phyloP scores from a whole-genome alignment of 1,140 invertebrate species.

The Chionoecetes opilio region DNA sequence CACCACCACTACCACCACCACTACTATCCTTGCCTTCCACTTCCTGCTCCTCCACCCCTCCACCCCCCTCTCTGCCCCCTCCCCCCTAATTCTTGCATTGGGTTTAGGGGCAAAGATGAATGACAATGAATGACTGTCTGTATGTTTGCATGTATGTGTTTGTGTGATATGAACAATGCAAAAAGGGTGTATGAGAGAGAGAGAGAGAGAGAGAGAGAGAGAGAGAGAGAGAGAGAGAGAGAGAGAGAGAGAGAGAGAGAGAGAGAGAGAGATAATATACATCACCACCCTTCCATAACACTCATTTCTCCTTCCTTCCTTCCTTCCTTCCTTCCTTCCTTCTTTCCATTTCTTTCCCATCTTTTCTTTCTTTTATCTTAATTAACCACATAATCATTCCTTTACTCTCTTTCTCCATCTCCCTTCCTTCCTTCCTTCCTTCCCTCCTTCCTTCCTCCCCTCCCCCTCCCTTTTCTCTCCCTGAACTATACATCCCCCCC shows the following conservation, averaged over 20 bases:
- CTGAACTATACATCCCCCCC: background rate
- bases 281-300: background rate
- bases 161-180: constrained; percentile 13
- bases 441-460: background rate
- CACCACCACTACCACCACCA: no score
- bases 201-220: constrained; percentile 54
- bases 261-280: constrained; percentile 43
- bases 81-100: no score
- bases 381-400: background rate
- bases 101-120: background rate
- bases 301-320: background rate
- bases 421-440: background rate
- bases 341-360: no score
- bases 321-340: background rate
- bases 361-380: background rate
- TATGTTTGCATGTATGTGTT: constrained; percentile 44
- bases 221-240: constrained; percentile 44
- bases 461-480: background rate
- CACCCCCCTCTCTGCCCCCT: no score
- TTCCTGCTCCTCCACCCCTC: no score
- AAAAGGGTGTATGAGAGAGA: background rate
- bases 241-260: constrained; percentile 48
- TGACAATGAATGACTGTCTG: background rate
- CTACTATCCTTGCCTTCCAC: no score
- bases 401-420: background rate